Evolutionary conservation across 1,140 invertebrate species (phyloP).

Genomic region (Condylostylus longicornis): DNA sequence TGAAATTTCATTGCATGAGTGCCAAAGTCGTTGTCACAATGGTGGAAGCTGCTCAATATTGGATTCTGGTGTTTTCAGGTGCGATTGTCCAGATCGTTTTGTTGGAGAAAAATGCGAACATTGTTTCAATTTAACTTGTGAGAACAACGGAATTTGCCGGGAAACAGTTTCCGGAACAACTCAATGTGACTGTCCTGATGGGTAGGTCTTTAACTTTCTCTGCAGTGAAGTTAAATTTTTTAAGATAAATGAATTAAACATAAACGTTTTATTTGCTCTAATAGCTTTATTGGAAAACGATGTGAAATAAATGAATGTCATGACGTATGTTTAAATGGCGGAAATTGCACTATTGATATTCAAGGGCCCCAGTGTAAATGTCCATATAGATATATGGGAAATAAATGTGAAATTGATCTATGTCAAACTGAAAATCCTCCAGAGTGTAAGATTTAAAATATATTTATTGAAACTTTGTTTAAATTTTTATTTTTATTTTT

Average conservation of each 20-base stretch:
- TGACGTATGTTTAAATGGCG: constrained; percentile 38
- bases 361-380: constrained; percentile 36
- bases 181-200: constrained; percentile 39
- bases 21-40: constrained; percentile 32
- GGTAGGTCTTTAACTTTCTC: constrained; percentile 7
- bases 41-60: constrained; percentile 23
- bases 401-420: constrained; percentile 27
- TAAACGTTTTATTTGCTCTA: background rate
- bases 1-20: constrained; percentile 39
- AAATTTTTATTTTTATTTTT: background rate
- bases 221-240: background rate
- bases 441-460: constrained; percentile 8
- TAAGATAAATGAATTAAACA: background rate
- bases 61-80: constrained; percentile 22
- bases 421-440: constrained; percentile 24
- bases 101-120: constrained; percentile 28
- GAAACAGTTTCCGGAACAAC: constrained; percentile 27
- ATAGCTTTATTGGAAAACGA: constrained; percentile 18
- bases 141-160: constrained; percentile 28
- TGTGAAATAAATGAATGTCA: constrained; percentile 33
- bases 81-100: constrained; percentile 23
- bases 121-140: constrained; percentile 26
- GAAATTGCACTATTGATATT: constrained; percentile 33
- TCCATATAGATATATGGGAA: constrained; percentile 27
- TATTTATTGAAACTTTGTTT: background rate